Percentiles rank a stretch among this genome's conserved stretches.
These are phyloP conservation scores for Phrixothrix hirtus DNA, from an alignment of 2,888 invertebrate genomes.

Conservation along the genomic window DNA sequence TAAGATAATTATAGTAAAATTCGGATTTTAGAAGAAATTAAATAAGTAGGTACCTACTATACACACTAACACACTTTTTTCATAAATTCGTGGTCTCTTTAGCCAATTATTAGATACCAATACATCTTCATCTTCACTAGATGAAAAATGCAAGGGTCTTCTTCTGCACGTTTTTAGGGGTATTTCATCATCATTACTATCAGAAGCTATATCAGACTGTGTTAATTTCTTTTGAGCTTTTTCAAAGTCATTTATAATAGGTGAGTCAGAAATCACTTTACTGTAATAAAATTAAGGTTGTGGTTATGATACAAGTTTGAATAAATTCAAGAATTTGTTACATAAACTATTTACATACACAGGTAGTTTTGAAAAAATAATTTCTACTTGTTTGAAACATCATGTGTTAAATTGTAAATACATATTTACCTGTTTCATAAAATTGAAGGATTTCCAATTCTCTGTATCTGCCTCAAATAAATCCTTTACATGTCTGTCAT, in stretches of 20 bases:
- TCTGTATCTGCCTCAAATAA: not conserved
- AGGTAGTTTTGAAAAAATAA: too few relatives aligned
- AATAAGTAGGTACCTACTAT: too few relatives aligned
- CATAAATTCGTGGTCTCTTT: conserved; percentile 9
- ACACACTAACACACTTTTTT: conserved; percentile 3
- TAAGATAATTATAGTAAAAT: too few relatives aligned
- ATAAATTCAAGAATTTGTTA: not conserved
- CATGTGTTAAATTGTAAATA: not conserved
- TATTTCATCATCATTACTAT: not conserved
- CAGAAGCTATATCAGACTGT: not conserved
- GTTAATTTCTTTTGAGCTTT: too few relatives aligned
- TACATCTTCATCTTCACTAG: not conserved
- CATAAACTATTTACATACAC: too few relatives aligned
- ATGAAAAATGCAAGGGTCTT: not conserved
- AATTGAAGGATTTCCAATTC: not conserved
- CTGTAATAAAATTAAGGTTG: too few relatives aligned
- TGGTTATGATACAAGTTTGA: too few relatives aligned
- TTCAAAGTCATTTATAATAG: too few relatives aligned
- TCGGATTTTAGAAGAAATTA: too few relatives aligned
- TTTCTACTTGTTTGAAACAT: too few relatives aligned
- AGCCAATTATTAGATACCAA: not conserved
- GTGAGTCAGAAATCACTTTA: too few relatives aligned
- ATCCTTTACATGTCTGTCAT: not conserved
- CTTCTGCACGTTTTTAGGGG: not conserved
- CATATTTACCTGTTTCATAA: not conserved